phyloP scores from a whole-genome alignment of 2,113 vertebrate species.

The Atlantisia rogersi region DNA sequence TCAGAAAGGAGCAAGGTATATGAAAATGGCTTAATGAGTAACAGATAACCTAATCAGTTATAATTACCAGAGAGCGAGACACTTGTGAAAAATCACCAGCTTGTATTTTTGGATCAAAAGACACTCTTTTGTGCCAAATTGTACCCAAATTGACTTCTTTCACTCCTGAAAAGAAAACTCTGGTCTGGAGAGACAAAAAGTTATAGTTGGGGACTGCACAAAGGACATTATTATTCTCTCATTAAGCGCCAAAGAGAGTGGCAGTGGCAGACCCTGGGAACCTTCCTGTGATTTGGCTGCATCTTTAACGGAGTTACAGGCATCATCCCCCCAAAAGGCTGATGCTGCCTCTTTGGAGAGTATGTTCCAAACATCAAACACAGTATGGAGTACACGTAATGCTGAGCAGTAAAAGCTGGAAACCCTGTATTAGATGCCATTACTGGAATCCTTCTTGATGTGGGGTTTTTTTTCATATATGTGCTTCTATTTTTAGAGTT shows the following conservation, averaged over 20 bases:
- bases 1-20: background rate
- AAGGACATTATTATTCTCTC: background rate
- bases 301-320: background rate
- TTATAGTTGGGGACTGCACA: background rate
- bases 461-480: constrained; percentile 33
- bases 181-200: background rate
- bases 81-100: background rate
- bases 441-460: constrained; percentile 23
- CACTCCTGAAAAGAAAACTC: background rate
- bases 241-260: background rate
- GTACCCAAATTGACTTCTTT: background rate
- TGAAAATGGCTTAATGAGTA: background rate
- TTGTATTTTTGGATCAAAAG: background rate
- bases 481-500: constrained; percentile 51
- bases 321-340: background rate
- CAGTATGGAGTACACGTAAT: background rate
- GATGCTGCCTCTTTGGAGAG: background rate
- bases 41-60: background rate
- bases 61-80: background rate
- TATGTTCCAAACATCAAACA: background rate
- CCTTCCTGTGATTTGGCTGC: background rate
- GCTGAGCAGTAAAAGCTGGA: background rate
- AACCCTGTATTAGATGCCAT: background rate
- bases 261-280: background rate
- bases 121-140: background rate